Conservation (phyloP, 2,113 vertebrate species). For the Cheilinus undulatus region DNA sequence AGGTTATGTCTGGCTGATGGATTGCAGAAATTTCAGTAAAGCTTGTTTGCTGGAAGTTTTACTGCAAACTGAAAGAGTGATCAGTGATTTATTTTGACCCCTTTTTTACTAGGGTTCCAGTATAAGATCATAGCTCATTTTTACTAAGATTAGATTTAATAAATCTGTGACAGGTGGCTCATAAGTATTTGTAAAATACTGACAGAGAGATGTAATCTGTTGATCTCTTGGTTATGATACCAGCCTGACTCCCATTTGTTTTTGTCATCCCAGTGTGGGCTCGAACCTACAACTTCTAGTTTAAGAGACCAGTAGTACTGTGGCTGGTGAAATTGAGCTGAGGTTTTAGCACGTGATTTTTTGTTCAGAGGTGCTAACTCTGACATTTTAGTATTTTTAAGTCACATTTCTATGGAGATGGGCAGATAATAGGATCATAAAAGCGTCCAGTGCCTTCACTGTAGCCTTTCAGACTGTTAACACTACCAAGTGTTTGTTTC, state of each 20-base stretch:
- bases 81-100: background rate
- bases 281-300: background rate
- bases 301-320: background rate
- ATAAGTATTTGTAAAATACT: background rate
- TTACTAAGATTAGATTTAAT: background rate
- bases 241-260: conserved; percentile 80
- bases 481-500: background rate
- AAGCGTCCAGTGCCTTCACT: conserved; percentile 6
- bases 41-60: background rate
- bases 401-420: background rate
- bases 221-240: conserved; percentile 81
- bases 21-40: conserved; percentile 74
- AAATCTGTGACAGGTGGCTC: background rate
- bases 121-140: background rate
- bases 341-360: background rate
- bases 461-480: background rate
- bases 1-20: conserved; percentile 55
- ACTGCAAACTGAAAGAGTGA: background rate
- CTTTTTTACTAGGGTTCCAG: background rate
- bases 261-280: conserved; percentile 30
- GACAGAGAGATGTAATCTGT: conserved; percentile 77
- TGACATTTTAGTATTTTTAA: background rate
- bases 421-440: background rate
- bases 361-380: background rate
- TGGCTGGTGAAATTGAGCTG: rapidly evolving